Base-by-base conservation (phyloP, 1,140 invertebrate species). In the Prorops nasuta region DNA sequence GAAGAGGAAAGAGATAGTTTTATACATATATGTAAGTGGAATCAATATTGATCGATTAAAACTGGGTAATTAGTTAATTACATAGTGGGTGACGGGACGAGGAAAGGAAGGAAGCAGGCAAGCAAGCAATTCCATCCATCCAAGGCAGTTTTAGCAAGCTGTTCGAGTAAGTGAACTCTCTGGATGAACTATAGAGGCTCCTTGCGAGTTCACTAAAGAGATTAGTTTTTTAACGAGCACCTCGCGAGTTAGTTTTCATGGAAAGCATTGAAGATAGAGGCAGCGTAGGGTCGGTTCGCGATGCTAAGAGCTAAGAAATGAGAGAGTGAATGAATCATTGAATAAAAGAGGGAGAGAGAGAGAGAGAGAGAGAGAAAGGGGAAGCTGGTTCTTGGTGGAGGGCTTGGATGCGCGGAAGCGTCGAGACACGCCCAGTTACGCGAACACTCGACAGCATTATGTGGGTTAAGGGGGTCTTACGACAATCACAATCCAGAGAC, bases 401-500 rank as follows among this genome's bases (percentile, higher is more conserved):
- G n/a, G n/a, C n/a, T n/a, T n/a, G n/a, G n/a, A n/a, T n/a, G n/a
- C n/a, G n/a, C n/a, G n/a, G n/a, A n/a, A n/a, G 18, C 22, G 14
- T 32, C 21, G 19, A 39, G 22, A 20, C 15, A 45, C 9, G n/a
- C 9, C n/a, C 22, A 20, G 18, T 16, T 36, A 22, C 8, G 17
- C 16, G 18, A 42, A 52, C 39, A 36, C 39, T 49, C 21, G 18
- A 31, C 21, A 49, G 32, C 46, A 43, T 53, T 53, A 53, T 38
- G 9, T 15, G 15, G 10, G 9, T 6, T 41, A 43, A 39, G 16
- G 8, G 17, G 9, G 31, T 40, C 41, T 44, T 40, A 28, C 35
- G 41, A 40, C 40, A 40, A 54, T 54, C 34, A 28, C 24, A 40
- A 50, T 44, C n/a, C n/a, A n/a, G n/a, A n/a, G n/a, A n/a, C n/a